Base-by-base conservation (phyloP, 30 jellyfish, hydroid and myxozoan species). In the Nemopilema nomurai region DNA sequence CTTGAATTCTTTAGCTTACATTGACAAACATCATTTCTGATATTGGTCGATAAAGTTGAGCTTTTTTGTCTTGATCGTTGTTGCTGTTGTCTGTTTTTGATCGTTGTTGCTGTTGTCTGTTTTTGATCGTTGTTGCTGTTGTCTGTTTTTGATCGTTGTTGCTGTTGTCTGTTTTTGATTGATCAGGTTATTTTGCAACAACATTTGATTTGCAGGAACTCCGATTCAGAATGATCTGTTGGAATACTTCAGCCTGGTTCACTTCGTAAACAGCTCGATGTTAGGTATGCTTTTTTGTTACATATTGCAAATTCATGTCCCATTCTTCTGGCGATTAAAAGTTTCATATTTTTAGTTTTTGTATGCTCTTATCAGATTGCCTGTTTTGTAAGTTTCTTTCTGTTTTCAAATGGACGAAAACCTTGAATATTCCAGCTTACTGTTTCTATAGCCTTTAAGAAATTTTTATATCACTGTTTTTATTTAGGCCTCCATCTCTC, bases 181-280 rank as follows among this genome's bases (percentile, higher is more conserved):
- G 8, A 63, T 63, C 8, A n/a, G 73, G 4, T n/a, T 3, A 4
- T 63, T 63, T 19, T 3, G 29, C 7, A 24, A 19, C 27, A n/a
- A 53, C 21, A 25, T 30, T 17, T 71, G 26, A 65, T 30, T 86
- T 33, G 8, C 65, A 96, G 99, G 99, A 21, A 96, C 99, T 18
- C 99, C 99, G 24, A 96, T 96, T 51, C 99, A 96, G 79, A 96
- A 96, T 69, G 99, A 96, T 62, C 52, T 96, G 64, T 84, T 96
- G 69, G 99, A 96, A 86, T 96, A 96, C 69, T 96, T 96, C 84
- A 96, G 99, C 70, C 83, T 96, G 70, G 98, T 96, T 16, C 99
- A 96, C 79, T 96, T 91, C 70, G 98, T 96, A 27, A 96, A 96
- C 84, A 90, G 97, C 26, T 92, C 96, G n/a, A 90, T 96, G 87